Evolutionary conservation across 2,113 vertebrate species (phyloP), one percentile per base, ranked within the genome.

Genomic region (Ivindomyrus marchei): DNA sequence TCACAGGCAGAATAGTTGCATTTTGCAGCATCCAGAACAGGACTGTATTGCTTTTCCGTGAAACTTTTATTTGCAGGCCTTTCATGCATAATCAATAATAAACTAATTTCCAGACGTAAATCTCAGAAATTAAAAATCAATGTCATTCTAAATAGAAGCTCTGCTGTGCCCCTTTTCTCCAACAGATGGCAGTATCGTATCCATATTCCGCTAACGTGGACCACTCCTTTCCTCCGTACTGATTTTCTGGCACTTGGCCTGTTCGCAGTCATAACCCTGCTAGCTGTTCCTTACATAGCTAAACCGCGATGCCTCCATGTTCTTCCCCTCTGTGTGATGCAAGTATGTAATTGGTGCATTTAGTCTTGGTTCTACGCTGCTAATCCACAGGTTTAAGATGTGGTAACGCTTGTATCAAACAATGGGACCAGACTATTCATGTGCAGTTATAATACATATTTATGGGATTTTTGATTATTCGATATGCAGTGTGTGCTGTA

Each of bases 161-260:
- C n/a, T 50, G 47, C 66, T 77, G 62, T 89, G 17, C 31, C 24
- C 31, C 1, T 19, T 90, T 80, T 49, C 6, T 52, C 94, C 95
- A 90, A 94, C 93, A 95, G 95, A 94, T 94, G 95, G 94, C 94
- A 94, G 93, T 92, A 92, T 94, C 91, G 93, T 89, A 91, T 92
- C 92, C 94, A 88, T 87, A 93, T 89, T 89, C 42, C 36, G 86
- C 86, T 87, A 87, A 13, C 27, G 49, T 17, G 15, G 13, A 56
- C 27, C 31, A n/a, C 92, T 91, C 91, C 89, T 91, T 90, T 88
- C 89, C 53, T 86, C 45, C 24, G 84, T 50, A 50, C 4, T 80
- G 74, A 80, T 50, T 88, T 77, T 45, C 56, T 89, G n/a, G 88
- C 17, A 11, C 31, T 80, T 39, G 46, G 70, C 74, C 74, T 80